Percentiles rank a stretch among this genome's conserved stretches.
phyloP scores from a whole-genome alignment of 2,888 invertebrate species.

The Linnaemya vulpina region DNA sequence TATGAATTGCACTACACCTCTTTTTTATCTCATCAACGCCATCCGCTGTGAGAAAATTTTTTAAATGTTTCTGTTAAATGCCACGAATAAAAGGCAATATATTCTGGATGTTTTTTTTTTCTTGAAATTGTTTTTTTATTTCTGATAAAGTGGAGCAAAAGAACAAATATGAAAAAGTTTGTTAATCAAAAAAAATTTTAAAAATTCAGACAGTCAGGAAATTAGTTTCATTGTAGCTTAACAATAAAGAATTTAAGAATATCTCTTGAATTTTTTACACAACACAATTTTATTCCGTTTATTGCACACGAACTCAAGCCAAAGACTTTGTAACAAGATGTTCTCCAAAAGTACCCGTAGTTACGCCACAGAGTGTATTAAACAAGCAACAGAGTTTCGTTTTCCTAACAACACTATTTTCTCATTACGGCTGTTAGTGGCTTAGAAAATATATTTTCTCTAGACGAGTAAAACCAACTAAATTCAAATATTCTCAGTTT shows the following conservation, averaged over 20 bases:
- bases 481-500: slow-evolving; percentile 25
- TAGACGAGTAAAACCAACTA: slow-evolving; percentile 18
- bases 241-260: no score
- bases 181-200: neutral
- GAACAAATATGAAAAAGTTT: slow-evolving; percentile 3
- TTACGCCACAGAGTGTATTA: neutral
- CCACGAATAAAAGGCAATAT: neutral
- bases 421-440: slow-evolving; percentile 35
- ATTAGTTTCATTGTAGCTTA: neutral
- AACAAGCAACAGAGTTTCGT: slow-evolving; percentile 20
- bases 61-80: slow-evolving; percentile 18
- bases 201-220: neutral
- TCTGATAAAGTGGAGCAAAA: neutral
- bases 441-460: slow-evolving; percentile 23
- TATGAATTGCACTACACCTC: slow-evolving; percentile 26
- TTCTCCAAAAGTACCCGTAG: neutral
- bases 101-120: neutral
- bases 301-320: neutral
- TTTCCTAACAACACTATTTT: slow-evolving; percentile 19
- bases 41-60: neutral
- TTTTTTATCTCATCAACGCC: slow-evolving; percentile 17
- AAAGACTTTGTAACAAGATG: neutral
- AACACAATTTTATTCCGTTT: no score
- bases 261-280: no score
- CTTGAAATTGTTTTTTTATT: no score